A percentile compares a stretch with the other conserved stretches of the same genome.
Evolutionary conservation across 2,113 vertebrate genomes (phyloP).

Genomic region (Psephotus haematonotus): DNA sequence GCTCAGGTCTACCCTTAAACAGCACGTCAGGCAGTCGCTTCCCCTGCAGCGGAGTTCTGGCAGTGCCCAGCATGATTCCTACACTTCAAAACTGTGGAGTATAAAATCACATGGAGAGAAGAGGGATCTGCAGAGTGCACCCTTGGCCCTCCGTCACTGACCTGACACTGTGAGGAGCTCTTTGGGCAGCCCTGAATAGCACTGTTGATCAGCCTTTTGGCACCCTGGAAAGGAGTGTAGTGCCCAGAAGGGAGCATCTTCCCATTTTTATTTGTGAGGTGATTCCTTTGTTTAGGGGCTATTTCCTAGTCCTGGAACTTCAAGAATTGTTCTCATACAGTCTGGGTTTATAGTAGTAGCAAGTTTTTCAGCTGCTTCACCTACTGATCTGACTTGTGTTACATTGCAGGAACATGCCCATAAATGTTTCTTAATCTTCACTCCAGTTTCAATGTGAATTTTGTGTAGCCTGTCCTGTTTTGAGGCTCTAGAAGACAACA

Average conservation of each 20-base stretch:
- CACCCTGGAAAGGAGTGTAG: not conserved
- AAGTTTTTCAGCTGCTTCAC: not conserved
- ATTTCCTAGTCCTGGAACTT: not conserved
- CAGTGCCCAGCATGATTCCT: not conserved
- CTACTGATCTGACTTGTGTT: not conserved
- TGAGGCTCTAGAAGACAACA: not conserved
- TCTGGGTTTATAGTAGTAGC: not conserved
- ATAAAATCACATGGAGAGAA: not conserved
- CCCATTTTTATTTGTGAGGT: not conserved
- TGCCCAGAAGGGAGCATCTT: not conserved
- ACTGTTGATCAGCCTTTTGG: not conserved
- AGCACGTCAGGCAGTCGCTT: rapidly evolving
- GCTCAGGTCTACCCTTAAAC: not conserved
- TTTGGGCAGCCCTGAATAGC: not conserved
- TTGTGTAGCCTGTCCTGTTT: not conserved
- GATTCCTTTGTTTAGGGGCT: not conserved
- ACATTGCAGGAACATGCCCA: not conserved
- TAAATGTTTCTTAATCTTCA: not conserved
- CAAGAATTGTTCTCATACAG: not conserved
- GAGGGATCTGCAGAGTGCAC: not conserved
- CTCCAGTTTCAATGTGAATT: not conserved
- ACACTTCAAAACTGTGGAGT: not conserved
- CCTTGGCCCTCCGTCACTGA: not conserved
- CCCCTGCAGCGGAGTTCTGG: not conserved
- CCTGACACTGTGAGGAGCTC: not conserved